Base-by-base conservation (phyloP, 2,888 invertebrate genomes). In the Diaphora mendica region DNA sequence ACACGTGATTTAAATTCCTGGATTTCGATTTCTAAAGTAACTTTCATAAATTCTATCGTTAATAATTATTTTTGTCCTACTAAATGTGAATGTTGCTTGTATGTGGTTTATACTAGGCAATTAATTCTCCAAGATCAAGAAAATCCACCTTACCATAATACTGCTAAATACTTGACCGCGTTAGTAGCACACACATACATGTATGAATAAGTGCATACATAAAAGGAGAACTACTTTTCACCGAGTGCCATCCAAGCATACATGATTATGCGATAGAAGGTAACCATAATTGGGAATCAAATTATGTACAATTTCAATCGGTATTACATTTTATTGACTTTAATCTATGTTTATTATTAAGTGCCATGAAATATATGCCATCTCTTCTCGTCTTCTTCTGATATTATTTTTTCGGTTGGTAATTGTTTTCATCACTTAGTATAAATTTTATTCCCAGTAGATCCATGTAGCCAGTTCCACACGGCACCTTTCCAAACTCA, bases 181-280 rank as follows among this genome's bases (percentile, higher is more conserved):
- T 74, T 55, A 42, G 55, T 42, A 33, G 42, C 55, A 71, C 51
- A 70, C 65, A 26, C n/a, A 20, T 51, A 65, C 39, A 51, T 5
- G 15, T 62, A 17, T 30, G 30, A 62, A 62, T 62, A 30, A 30
- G 26, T 62, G 30, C 62, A 30, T 62, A 30, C 62, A 30, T 62
- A 62, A 62, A 62, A 62, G 51, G 71, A 75, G 76, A 81, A 68
- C 73, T 15, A 62, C 77, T 73, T 79, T 79, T 71, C 73, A 83
- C 51, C 55, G 8, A 71, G 33, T 42, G 26, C 59, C 35, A 77
- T 73, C 64, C 59, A 71, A 33, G 42, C 20, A 68, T 64, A 67
- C 51, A 51, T 23, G 68, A 51, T 68, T 26, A 20, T 30, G 68
- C 26, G 17, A 62, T 62, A 62, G 59, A 13, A 59, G 11, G 15